Percentiles rank a stretch among this genome's conserved stretches.
These are phyloP conservation scores for Agonopterix alstromeriana DNA, from an alignment of 2,888 invertebrate genomes.

Conservation along the genomic window DNA sequence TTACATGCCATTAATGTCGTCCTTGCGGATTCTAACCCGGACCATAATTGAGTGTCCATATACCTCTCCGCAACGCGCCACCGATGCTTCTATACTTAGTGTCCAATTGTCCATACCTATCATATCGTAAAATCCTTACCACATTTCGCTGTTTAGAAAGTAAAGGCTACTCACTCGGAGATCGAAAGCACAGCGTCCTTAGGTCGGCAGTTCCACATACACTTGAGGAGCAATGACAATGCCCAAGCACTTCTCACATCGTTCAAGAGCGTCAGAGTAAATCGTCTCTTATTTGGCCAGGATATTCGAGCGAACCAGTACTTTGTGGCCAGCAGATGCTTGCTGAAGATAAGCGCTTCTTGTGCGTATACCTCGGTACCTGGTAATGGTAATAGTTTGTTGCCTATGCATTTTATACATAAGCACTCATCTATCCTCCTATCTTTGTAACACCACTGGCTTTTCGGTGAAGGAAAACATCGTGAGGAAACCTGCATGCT, in stretches of 20 bases:
- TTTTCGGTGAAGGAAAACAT: no score
- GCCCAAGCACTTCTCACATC: slow-evolving; percentile 49
- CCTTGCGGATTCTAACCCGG: no score
- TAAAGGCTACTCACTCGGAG: slow-evolving; percentile 32
- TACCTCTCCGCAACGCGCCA: no score
- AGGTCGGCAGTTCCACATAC: slow-evolving; percentile 58
- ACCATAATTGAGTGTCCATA: no score
- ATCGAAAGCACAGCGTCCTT: slow-evolving; percentile 56
- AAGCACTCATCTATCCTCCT: no score
- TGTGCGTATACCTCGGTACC: slow-evolving; percentile 19
- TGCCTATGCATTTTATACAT: not conserved
- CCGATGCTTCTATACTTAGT: no score
- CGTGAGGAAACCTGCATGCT: no score
- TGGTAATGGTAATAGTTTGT: slow-evolving; percentile 4
- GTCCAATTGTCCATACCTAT: no score
- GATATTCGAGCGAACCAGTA: slow-evolving; percentile 55
- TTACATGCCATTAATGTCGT: no score
- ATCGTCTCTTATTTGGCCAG: slow-evolving; percentile 50
- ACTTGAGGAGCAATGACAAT: slow-evolving; percentile 53
- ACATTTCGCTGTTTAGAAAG: no score
- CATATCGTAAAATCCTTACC: no score
- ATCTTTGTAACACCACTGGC: no score
- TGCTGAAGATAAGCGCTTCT: slow-evolving; percentile 33
- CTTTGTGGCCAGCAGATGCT: slow-evolving; percentile 43
- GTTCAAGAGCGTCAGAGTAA: slow-evolving; percentile 39